phyloP scores from a whole-genome alignment of 2,113 vertebrate species.

The Oreochromis niloticus region DNA sequence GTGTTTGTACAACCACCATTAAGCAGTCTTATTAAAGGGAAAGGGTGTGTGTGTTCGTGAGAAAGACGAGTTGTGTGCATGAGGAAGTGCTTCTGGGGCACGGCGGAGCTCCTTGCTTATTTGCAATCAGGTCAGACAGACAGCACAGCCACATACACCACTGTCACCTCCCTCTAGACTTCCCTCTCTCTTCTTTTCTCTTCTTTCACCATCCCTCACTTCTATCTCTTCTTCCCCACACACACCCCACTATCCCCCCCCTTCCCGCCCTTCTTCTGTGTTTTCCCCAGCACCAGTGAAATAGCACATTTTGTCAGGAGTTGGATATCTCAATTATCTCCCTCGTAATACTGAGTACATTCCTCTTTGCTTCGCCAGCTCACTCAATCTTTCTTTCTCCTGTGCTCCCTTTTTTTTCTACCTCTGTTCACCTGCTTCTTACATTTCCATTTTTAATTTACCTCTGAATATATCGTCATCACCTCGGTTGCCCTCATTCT shows the following conservation, averaged over 20 bases:
- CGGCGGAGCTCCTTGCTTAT: slow-evolving; percentile 69
- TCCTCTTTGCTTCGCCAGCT: slow-evolving; percentile 39
- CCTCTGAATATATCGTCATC: slow-evolving; percentile 16
- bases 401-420: not conserved
- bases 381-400: not conserved
- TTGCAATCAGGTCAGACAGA: slow-evolving; percentile 77
- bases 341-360: slow-evolving; percentile 38
- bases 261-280: not conserved
- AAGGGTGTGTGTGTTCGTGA: slow-evolving; percentile 43
- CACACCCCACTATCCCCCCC: not conserved
- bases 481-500: slow-evolving; percentile 31
- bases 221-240: not conserved
- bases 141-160: slow-evolving; percentile 71
- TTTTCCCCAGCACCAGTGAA: slow-evolving; percentile 56
- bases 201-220: not conserved
- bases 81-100: slow-evolving; percentile 71
- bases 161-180: slow-evolving; percentile 71
- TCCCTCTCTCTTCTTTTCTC: slow-evolving; percentile 28
- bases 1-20: slow-evolving; percentile 54
- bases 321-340: slow-evolving; percentile 75
- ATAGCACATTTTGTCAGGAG: slow-evolving; percentile 69
- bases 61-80: slow-evolving; percentile 54
- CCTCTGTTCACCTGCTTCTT: not conserved
- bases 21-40: slow-evolving; percentile 63
- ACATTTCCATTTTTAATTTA: slow-evolving; percentile 37